These are phyloP conservation scores for Sphenodon punctatus DNA, from an alignment of 2,797 vertebrate genomes.

Conservation along the genomic window DNA sequence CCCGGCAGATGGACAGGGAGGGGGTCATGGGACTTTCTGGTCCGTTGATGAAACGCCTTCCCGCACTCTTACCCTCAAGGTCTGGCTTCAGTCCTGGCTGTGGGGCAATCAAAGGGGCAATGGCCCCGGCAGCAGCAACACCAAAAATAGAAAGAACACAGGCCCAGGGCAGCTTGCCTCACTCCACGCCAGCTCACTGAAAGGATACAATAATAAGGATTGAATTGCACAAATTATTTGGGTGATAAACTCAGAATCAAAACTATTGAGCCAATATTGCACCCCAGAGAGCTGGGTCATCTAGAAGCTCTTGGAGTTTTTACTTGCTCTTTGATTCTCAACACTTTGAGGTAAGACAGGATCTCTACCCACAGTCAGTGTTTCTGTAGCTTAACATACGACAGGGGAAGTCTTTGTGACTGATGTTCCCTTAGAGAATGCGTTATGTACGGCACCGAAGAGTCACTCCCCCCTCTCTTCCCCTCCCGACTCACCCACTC, in stretches of 20 bases:
- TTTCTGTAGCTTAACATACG: slow-evolving; percentile 19
- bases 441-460: slow-evolving; percentile 35
- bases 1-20: too few relatives aligned
- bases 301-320: neutral
- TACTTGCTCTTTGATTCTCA: neutral
- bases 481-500: too few relatives aligned
- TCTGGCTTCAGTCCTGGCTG: too few relatives aligned
- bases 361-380: neutral
- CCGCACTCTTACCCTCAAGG: too few relatives aligned
- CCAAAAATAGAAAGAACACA: too few relatives aligned
- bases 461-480: too few relatives aligned
- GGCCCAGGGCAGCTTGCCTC: too few relatives aligned
- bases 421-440: slow-evolving; percentile 40
- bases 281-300: neutral
- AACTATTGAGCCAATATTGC: neutral
- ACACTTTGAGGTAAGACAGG: neutral
- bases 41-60: too few relatives aligned
- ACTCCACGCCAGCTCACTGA: too few relatives aligned
- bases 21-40: too few relatives aligned
- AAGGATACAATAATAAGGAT: slow-evolving; percentile 17
- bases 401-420: slow-evolving; percentile 33
- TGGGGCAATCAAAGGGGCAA: too few relatives aligned
- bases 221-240: neutral
- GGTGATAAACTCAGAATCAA: neutral
- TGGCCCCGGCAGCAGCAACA: too few relatives aligned